Evolutionary conservation across 2,113 vertebrate genomes (phyloP), one percentile per base, ranked within the genome.

Genomic region (Tretioscincus oriximinensis): DNA sequence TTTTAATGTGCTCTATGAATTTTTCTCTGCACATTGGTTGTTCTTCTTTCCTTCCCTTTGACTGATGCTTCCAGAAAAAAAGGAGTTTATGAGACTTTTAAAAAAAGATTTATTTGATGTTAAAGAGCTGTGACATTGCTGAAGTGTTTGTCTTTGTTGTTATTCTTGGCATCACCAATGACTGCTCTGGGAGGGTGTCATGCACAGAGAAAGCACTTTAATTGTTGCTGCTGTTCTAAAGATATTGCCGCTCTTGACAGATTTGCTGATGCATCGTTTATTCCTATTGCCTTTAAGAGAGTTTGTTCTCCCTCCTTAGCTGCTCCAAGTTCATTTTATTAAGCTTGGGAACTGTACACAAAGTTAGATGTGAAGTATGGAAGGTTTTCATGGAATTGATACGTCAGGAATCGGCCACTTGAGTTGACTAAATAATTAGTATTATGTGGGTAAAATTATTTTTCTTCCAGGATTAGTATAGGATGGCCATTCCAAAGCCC

Each of bases 241-340:
- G n/a, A 65, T 81, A 81, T 66, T 81, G 41, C 78, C 11, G 31
- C 28, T 73, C 69, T 21, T 73, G 45, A 65, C 78, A 81, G 78
- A 26, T 81, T 73, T 73, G 58, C 78, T 81, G 69, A 73, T 64
- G 41, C 49, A 35, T 61, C 26, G 2, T 61, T 75, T 61, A 28
- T 76, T 76, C 49, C 21, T 14, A 29, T 8, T 31, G 49, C 31
- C 54, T 67, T 78, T 73, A 24, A 21, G n/a, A 7, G 22, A 14
- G n/a, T 73, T 73, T 73, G n/a, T 65, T 72, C 26, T 47, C 14
- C n/a, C 31, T 61, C 29, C 10, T 54, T 73, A 58, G 14, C 20
- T 24, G 2, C n/a, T 73, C 67, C 20, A 26, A 26, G 16, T 20
- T 68, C 74, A 6, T 20, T 68, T 66, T 78, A 31, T 73, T 82